A percentile compares a stretch with the other conserved stretches of the same genome.
These are phyloP conservation scores for Thymelicus sylvestris DNA, from an alignment of 2,888 invertebrate genomes.

Conservation along the genomic window DNA sequence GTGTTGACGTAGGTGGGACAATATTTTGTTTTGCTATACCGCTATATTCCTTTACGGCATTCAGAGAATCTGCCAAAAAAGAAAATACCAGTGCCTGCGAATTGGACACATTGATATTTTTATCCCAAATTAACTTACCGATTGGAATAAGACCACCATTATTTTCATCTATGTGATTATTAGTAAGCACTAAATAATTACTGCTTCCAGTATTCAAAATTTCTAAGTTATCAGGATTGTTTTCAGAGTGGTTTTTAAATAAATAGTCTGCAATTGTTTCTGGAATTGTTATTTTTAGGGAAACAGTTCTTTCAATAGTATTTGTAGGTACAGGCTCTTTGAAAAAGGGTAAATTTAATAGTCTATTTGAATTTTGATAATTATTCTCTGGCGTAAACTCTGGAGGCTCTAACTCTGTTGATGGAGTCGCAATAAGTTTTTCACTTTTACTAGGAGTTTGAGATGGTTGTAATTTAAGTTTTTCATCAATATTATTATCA, in stretches of 20 bases:
- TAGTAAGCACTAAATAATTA: constrained; percentile 73
- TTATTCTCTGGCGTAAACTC: constrained; percentile 50
- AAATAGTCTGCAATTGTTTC: constrained; percentile 73
- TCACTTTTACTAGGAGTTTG: constrained; percentile 55
- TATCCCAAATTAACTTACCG: constrained; percentile 67
- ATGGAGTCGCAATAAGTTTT: constrained; percentile 58
- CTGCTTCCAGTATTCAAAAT: constrained; percentile 76
- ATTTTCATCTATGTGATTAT: constrained; percentile 52
- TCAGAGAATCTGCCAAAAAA: constrained; percentile 75
- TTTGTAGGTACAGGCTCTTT: constrained; percentile 65
- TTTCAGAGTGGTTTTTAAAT: constrained; percentile 64
- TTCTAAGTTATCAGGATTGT: constrained; percentile 68
- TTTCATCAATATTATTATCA: constrained; percentile 62
- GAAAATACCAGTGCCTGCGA: constrained; percentile 80
- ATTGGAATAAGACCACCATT: constrained; percentile 64
- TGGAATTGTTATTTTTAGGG: constrained; percentile 77
- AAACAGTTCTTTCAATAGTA: constrained; percentile 77
- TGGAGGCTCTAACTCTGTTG: constrained; percentile 66
- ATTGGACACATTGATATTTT: constrained; percentile 73
- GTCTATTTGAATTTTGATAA: constrained; percentile 56
- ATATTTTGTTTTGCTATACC: constrained; percentile 67
- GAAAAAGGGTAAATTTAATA: constrained; percentile 67
- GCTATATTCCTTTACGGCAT: constrained; percentile 73
- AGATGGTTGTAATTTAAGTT: constrained; percentile 58
- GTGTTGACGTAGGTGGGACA: constrained; percentile 53